Evolutionary conservation across 64 coral and sea anemone genomes (phyloP), one percentile per base, ranked within the genome.

Genomic region (Acropora yongei): DNA sequence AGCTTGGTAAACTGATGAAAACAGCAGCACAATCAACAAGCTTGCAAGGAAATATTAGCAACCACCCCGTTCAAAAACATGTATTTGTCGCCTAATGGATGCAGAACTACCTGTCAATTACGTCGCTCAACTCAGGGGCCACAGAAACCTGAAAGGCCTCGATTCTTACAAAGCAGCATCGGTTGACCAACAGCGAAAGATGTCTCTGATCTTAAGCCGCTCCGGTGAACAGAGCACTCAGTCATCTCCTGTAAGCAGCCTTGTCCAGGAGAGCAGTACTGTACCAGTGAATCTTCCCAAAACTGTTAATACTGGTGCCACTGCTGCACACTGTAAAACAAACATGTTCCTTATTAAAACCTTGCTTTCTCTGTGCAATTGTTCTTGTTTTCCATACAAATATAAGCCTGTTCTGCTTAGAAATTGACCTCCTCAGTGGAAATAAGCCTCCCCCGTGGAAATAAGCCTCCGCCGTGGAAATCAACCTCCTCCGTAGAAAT

Each of bases 81-180:
- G 68, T 41, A 88, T 88, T 76, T 69, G 30, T 1, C 49, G 86
- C 16, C 51, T 88, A 13, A 42, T 88, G 63, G 86, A 84, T 88
- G 86, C 86, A 1, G 44, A 88, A 13, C 20, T 74, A 4, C 61
- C 43, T 73, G 86, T 16, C 2, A 74, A 73, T 45, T 88, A 74
- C 49, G 86, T 88, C 2, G 68, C 86, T n/a, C 71, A 88, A 74
- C 72, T 77, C 4, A 88, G 87, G 10, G 87, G 87, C 2, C 87
- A 88, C 58, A 88, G 78, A 20, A 88, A 77, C 44, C 68, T 87
- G 5, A 87, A 87, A 53, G 75, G 63, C 66, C 48, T 87, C 14
- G 84, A 53, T 48, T 68, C 57, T 73, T 75, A 74, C 3, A 87
- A 87, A 16, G 73, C 73, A 75, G 73, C 73, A 41, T 75, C 39